A percentile compares a stretch with the other conserved stretches of the same genome.
Evolutionary conservation across 2,797 vertebrate genomes (phyloP).

Genomic region (Ceryle rudis): DNA sequence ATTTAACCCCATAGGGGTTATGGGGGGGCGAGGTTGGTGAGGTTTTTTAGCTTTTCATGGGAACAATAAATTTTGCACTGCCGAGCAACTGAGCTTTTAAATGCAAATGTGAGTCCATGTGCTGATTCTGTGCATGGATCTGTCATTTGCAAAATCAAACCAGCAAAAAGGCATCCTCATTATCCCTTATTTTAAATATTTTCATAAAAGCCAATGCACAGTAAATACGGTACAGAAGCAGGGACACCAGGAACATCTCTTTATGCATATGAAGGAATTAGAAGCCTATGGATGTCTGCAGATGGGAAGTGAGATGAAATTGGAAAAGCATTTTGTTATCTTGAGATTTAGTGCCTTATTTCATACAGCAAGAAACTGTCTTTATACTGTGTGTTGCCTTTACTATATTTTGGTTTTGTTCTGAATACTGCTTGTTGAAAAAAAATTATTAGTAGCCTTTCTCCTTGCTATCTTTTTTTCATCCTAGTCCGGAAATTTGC

Average conservation of each 20-base stretch:
- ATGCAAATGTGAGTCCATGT: background rate
- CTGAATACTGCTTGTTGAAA: background rate
- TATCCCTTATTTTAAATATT: background rate
- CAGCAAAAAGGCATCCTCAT: background rate
- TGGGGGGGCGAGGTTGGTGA: fast-evolving
- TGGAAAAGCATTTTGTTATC: background rate
- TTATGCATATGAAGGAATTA: background rate
- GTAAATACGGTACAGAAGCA: background rate
- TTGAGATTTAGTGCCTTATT: background rate
- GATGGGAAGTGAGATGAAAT: slow-evolving; percentile 11
- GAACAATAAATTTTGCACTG: background rate
- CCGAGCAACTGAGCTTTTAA: background rate
- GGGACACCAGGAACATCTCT: background rate
- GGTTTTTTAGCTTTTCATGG: background rate
- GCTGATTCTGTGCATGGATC: background rate
- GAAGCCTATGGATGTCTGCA: background rate
- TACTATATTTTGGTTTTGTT: background rate
- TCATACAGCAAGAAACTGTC: background rate
- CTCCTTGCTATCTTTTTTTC: background rate
- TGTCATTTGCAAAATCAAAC: background rate
- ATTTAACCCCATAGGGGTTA: no score
- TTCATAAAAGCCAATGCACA: background rate
- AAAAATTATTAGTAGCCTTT: background rate
- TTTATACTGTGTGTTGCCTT: background rate
- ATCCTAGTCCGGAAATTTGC: background rate